A percentile compares a stretch with the other conserved stretches of the same genome.
Conservation (phyloP, 1,140 invertebrate genomes). For the Portunus trituberculatus region DNA sequence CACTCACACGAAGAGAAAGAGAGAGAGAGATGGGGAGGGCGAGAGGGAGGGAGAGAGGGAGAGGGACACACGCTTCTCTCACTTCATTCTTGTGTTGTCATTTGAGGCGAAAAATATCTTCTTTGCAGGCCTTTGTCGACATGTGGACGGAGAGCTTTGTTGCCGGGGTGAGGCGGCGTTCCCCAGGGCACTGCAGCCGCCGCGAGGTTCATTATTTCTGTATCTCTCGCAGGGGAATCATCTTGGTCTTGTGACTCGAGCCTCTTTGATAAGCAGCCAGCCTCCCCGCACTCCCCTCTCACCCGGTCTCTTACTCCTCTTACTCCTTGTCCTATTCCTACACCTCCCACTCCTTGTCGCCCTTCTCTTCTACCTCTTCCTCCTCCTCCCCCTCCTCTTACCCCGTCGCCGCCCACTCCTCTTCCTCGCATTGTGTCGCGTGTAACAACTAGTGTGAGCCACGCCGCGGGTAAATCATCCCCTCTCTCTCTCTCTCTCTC, state of each 20-base stretch:
- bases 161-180: constrained; percentile 46
- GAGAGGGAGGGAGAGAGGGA: not conserved
- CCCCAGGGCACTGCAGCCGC: constrained; percentile 62
- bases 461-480: not conserved
- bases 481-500: constrained; percentile 18
- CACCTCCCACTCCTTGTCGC: not conserved
- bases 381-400: too few species aligned
- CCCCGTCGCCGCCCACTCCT: not conserved
- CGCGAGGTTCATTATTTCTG: constrained; percentile 72
- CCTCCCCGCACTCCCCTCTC: not conserved
- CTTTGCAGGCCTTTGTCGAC: constrained; percentile 72
- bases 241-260: constrained; percentile 54
- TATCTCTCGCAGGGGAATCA: constrained; percentile 72
- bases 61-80: constrained; percentile 42
- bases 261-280: constrained; percentile 62
- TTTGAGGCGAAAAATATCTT: constrained; percentile 73
- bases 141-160: constrained; percentile 68
- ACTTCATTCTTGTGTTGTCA: constrained; percentile 75
- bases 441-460: not conserved
- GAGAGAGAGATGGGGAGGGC: not conserved
- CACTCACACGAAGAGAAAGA: not conserved
- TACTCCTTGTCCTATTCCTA: too few species aligned
- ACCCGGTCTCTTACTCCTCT: not conserved
- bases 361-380: not conserved
- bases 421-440: not conserved